A percentile compares a stretch with the other conserved stretches of the same genome.
Evolutionary conservation across 2,888 invertebrate species (phyloP).

Genomic region (Hypena proboscidalis): DNA sequence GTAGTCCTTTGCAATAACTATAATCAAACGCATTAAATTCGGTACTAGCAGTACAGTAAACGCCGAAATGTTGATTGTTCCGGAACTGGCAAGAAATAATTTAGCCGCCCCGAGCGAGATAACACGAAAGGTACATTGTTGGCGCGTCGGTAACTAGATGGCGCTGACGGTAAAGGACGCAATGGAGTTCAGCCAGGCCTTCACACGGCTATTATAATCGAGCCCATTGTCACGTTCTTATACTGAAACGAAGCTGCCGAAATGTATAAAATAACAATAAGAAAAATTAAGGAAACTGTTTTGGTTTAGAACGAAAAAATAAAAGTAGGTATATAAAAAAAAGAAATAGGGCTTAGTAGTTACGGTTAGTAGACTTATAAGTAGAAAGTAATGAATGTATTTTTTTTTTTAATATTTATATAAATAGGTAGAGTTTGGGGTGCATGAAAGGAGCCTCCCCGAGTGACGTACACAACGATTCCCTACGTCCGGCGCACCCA

Average conservation of each 20-base stretch:
- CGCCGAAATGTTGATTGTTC: slow-evolving; percentile 22
- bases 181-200: slow-evolving; percentile 33
- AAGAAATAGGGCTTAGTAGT: too few relatives aligned
- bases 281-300: slow-evolving; percentile 39
- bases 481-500: too few relatives aligned
- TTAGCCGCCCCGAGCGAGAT: slow-evolving; percentile 17
- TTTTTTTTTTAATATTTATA: too few relatives aligned
- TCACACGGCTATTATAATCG: slow-evolving; percentile 41
- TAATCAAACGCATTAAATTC: neutral
- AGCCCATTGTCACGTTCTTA: slow-evolving; percentile 43
- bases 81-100: slow-evolving; percentile 37
- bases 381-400: too few relatives aligned
- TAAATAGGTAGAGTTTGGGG: too few relatives aligned
- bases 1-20: too few relatives aligned
- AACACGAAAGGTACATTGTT: slow-evolving; percentile 26
- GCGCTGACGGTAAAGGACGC: slow-evolving; percentile 30
- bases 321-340: too few relatives aligned
- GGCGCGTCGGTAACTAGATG: slow-evolving; percentile 31
- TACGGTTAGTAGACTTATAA: too few relatives aligned
- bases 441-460: too few relatives aligned
- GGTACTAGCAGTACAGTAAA: slow-evolving; percentile 16
- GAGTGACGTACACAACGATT: too few relatives aligned
- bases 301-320: too few relatives aligned
- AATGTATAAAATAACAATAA: slow-evolving; percentile 44
- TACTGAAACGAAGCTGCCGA: slow-evolving; percentile 29